A percentile compares a stretch with the other conserved stretches of the same genome.
phyloP scores from a whole-genome alignment of 2,113 vertebrate species.

The Microtus pennsylvanicus region DNA sequence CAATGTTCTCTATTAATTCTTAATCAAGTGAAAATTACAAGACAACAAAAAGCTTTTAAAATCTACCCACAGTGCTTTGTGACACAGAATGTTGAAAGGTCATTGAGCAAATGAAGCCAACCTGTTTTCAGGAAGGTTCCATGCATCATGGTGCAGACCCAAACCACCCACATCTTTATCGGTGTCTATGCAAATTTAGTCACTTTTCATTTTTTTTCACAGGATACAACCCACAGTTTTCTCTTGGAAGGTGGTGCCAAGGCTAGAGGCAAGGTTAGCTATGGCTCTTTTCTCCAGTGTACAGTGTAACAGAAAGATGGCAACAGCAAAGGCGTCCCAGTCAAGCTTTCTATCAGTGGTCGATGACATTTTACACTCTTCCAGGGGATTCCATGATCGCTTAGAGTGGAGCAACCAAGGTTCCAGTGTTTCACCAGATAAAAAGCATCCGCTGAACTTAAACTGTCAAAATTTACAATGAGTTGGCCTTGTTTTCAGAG shows the following conservation, averaged over 20 bases:
- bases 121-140: constrained; percentile 97
- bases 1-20: constrained; percentile 92
- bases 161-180: constrained; percentile 96
- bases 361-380: constrained; percentile 97
- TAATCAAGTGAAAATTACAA: constrained; percentile 95
- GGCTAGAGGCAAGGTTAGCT: constrained; percentile 93
- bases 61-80: constrained; percentile 95
- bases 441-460: constrained; percentile 91
- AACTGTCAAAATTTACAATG: constrained; percentile 95
- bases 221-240: constrained; percentile 95
- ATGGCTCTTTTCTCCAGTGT: constrained; percentile 95
- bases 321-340: constrained; percentile 97
- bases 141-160: constrained; percentile 95
- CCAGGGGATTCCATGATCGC: constrained; percentile 95
- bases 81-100: constrained; percentile 96
- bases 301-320: constrained; percentile 97
- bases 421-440: constrained; percentile 96
- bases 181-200: constrained; percentile 94
- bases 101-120: constrained; percentile 92
- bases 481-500: constrained; percentile 95
- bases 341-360: constrained; percentile 96
- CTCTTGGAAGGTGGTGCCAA: constrained; percentile 96
- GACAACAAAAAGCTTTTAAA: constrained; percentile 94
- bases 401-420: constrained; percentile 97
- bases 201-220: constrained; percentile 93